Percentiles rank a stretch among this genome's conserved stretches.
Conservation (phyloP, 2,888 invertebrate genomes). For the Coenonympha glycerion region DNA sequence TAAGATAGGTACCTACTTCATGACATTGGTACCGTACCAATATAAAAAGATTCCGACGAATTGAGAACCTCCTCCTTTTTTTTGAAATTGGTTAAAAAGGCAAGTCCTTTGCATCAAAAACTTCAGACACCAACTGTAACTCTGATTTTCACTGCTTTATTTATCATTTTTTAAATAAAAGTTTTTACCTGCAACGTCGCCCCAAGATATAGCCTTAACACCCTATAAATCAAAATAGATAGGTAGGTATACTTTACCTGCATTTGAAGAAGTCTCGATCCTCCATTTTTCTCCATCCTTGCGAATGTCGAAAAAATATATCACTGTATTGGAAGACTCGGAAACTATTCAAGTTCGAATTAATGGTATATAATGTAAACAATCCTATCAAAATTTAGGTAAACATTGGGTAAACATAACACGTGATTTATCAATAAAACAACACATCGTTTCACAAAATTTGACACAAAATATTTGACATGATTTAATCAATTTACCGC, state of each 20-base stretch:
- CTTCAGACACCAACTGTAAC: no score
- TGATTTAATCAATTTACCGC: slow-evolving; percentile 32
- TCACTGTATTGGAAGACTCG: slow-evolving; percentile 39
- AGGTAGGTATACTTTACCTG: slow-evolving; percentile 48
- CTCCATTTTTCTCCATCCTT: slow-evolving; percentile 60
- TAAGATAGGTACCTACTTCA: no score
- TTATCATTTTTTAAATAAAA: no score
- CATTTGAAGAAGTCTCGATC: slow-evolving; percentile 66
- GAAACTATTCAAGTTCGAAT: slow-evolving; percentile 29
- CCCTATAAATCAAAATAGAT: no score
- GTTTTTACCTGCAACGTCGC: no score
- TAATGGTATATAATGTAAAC: slow-evolving; percentile 18
- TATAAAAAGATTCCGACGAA: no score
- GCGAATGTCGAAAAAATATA: slow-evolving; percentile 23
- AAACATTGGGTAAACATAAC: slow-evolving; percentile 38
- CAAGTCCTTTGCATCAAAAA: no score
- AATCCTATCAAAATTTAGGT: slow-evolving; percentile 15
- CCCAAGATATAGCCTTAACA: not conserved
- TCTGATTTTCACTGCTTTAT: no score
- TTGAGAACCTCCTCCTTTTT: no score
- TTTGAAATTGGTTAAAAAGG: no score
- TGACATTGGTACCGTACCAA: no score
- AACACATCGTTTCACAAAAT: slow-evolving; percentile 48
- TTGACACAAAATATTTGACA: slow-evolving; percentile 46
- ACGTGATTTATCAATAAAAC: slow-evolving; percentile 48